A percentile compares a stretch with the other conserved stretches of the same genome.
These are phyloP conservation scores for Bergia puertoricense DNA, from an alignment of 92 coral and sea anemone species.

Conservation along the genomic window DNA sequence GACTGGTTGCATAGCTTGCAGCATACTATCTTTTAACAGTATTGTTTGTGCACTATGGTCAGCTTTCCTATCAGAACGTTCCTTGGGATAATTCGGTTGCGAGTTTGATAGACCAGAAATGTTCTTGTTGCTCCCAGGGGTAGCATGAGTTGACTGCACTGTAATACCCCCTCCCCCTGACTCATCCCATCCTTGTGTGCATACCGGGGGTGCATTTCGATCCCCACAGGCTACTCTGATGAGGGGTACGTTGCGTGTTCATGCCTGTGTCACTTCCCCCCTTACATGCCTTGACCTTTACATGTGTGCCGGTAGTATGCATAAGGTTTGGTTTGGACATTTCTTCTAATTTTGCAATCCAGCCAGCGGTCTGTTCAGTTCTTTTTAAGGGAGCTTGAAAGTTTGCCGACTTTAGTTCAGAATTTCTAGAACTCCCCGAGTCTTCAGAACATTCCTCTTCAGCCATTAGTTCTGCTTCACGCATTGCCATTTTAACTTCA, in stretches of 20 bases:
- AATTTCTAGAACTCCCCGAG: neutral
- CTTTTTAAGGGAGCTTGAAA: neutral
- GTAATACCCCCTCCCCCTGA: neutral
- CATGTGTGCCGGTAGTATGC: constrained; percentile 1
- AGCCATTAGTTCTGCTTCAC: constrained; percentile 2
- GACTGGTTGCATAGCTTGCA: constrained; percentile 67
- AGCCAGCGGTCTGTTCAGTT: neutral
- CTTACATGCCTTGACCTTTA: neutral
- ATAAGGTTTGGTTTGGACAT: constrained; percentile 6
- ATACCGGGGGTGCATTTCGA: neutral
- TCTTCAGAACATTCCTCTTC: neutral
- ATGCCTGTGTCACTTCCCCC: neutral
- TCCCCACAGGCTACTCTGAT: neutral
- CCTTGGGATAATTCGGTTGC: neutral
- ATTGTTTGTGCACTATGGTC: constrained; percentile 19
- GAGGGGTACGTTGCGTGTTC: constrained; percentile 6
- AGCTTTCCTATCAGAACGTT: neutral
- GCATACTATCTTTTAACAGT: constrained; percentile 53
- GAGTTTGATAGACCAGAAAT: neutral
- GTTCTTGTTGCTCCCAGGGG: neutral
- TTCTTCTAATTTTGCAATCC: neutral
- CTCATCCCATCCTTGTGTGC: neutral
- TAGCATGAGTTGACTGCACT: neutral
- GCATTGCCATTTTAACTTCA: neutral
- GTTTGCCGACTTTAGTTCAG: neutral